phyloP scores from a whole-genome alignment of 2,888 invertebrate species.

The Eueremaeus valkanovi region DNA sequence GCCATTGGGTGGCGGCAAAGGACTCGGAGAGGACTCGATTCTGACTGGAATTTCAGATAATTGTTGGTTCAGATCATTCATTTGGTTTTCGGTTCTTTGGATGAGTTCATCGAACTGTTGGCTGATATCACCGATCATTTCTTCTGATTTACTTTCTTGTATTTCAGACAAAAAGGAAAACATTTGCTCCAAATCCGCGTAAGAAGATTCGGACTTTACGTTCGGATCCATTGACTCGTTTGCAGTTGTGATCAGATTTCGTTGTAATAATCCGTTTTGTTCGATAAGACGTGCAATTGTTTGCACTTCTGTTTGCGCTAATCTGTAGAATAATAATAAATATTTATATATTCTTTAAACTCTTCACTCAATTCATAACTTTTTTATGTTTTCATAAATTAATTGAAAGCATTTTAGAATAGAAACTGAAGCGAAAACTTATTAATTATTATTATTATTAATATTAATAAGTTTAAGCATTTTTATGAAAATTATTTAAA shows the following conservation, averaged over 20 bases:
- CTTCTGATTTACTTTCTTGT: conserved; percentile 51
- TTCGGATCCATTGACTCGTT: neutral
- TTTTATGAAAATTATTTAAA: too few species aligned
- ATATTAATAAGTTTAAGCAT: too few species aligned
- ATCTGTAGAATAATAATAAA: conserved; percentile 44
- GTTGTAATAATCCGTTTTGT: conserved; percentile 54
- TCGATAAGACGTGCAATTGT: conserved; percentile 69
- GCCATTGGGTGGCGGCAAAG: conserved; percentile 47
- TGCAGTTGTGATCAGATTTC: neutral
- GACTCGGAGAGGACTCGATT: neutral
- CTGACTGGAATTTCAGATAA: conserved; percentile 3
- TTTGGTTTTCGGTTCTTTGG: conserved; percentile 37
- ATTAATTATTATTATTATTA: too few species aligned
- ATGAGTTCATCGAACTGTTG: conserved; percentile 42
- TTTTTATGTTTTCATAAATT: too few species aligned
- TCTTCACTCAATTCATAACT: too few species aligned
- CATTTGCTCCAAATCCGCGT: conserved; percentile 77
- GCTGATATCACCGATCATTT: conserved; percentile 33
- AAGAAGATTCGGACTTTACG: conserved; percentile 13
- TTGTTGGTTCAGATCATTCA: conserved; percentile 40
- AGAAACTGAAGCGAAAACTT: too few species aligned
- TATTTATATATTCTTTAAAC: too few species aligned
- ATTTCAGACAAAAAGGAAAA: conserved; percentile 85
- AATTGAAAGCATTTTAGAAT: too few species aligned
- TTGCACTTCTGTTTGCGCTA: conserved; percentile 56